Percentiles rank a stretch among this genome's conserved stretches.
phyloP scores from a whole-genome alignment of 2,113 vertebrate species.

The Verasper variegatus region DNA sequence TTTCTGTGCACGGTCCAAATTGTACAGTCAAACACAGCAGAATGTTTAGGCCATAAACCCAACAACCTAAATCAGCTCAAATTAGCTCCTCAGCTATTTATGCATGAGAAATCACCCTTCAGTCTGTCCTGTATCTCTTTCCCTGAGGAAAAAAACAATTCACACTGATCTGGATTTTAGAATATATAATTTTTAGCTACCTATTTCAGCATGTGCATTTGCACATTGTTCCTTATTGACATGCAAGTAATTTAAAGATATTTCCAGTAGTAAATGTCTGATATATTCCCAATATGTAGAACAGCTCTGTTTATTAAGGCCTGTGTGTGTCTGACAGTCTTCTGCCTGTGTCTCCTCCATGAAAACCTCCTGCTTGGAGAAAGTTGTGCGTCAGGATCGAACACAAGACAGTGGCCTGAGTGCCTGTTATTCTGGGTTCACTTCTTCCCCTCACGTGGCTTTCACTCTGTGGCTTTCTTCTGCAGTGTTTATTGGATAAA shows the following conservation, averaged over 20 bases:
- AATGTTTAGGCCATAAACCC: slow-evolving; percentile 49
- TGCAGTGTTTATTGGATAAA: slow-evolving; percentile 69
- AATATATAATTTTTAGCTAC: slow-evolving; percentile 19
- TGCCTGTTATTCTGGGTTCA: slow-evolving; percentile 55
- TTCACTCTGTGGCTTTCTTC: slow-evolving; percentile 55
- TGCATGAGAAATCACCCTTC: slow-evolving; percentile 42
- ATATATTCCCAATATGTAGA: slow-evolving; percentile 51
- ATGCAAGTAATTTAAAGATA: slow-evolving; percentile 43
- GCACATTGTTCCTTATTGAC: slow-evolving; percentile 40
- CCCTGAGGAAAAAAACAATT: slow-evolving; percentile 29
- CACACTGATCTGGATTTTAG: slow-evolving; percentile 34
- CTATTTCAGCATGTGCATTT: slow-evolving; percentile 4
- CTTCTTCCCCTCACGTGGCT: slow-evolving; percentile 45
- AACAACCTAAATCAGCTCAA: slow-evolving; percentile 59
- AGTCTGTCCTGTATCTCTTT: slow-evolving; percentile 34
- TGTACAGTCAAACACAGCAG: slow-evolving; percentile 30
- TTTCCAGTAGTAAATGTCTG: slow-evolving; percentile 48
- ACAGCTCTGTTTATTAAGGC: slow-evolving; percentile 43
- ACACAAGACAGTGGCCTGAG: slow-evolving; percentile 52
- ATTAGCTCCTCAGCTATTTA: slow-evolving; percentile 58
- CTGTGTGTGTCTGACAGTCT: slow-evolving; percentile 33
- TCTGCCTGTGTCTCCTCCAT: slow-evolving; percentile 11
- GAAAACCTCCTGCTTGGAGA: slow-evolving; percentile 25
- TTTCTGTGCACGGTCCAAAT: slow-evolving; percentile 37
- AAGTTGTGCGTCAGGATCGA: slow-evolving; percentile 58